Evolutionary conservation across 2,888 invertebrate species (phyloP), one percentile per base, ranked within the genome.

Genomic region (Pemphredon lugubris): DNA sequence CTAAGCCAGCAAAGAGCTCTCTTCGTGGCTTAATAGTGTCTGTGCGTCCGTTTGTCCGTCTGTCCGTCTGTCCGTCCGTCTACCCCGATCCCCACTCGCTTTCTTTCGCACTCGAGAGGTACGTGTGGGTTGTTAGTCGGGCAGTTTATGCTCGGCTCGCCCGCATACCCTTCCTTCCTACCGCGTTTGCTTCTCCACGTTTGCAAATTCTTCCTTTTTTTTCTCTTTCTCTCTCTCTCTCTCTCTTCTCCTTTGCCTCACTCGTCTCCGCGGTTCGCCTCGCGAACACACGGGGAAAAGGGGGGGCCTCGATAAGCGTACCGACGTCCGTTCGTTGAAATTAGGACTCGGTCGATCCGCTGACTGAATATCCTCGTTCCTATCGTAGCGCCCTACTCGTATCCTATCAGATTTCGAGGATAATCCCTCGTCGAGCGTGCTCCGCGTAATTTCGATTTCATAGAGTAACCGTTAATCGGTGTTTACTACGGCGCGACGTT

Each of bases 41-140:
- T 68, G 75, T 79, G 73, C 75, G 80, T 80, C 73, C 63, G 75
- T 79, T 68, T 61, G 73, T 72, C 66, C 57, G 73, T 66, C 60
- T 40, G 34, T 59, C 59, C 26, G 76, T 77, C 67, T 75, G 45
- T 45, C 37, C 39, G 51, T 69, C 66, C 70, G 54, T 66, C 40
- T 47, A 44, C 7, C 64, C 72, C 59, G 64, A 32, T 20, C 60
- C 58, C 58, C 53, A 47, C 63, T 61, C 44, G 51, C 20, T 65
- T 75, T 73, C 79, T 77, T 81, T 78, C 81, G 74, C 75, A 69
- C 66, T 63, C 61, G 60, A 54, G 75, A 73, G 21, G 81, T 85
- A 85, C 87, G 88, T 87, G 88, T 88, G 85, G 87, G 88, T 88
- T 87, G 88, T 87, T 87, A 86, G 87, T 85, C 87, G 84, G 79